Evolutionary conservation across 2,888 invertebrate species (phyloP).

Genomic region (Sclerodermus sp.): DNA sequence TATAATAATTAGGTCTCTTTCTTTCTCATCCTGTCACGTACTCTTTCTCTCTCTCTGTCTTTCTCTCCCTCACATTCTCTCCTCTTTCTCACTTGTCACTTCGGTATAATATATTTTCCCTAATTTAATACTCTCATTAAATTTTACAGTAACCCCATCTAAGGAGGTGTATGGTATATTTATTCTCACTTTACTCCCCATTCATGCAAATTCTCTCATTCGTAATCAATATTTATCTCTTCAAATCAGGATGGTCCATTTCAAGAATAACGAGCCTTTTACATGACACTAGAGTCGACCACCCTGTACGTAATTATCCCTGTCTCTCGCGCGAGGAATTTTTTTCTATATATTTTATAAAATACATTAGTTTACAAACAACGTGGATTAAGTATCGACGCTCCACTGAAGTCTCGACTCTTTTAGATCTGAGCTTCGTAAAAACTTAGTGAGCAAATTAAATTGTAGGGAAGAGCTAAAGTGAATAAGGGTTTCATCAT

Average conservation of each 20-base stretch:
- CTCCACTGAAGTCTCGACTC: slow-evolving; percentile 16
- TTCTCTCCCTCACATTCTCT: slow-evolving; percentile 9
- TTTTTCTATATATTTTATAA: slow-evolving; percentile 41
- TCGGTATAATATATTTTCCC: slow-evolving; percentile 1
- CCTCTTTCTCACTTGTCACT: slow-evolving; percentile 22
- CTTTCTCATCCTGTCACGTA: slow-evolving; percentile 4
- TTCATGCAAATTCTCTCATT: neutral
- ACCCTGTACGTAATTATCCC: neutral
- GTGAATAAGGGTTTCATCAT: no score
- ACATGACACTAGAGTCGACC: neutral
- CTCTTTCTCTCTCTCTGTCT: slow-evolving; percentile 15
- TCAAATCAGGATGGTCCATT: neutral
- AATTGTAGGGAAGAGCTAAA: no score
- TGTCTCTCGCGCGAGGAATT: slow-evolving; percentile 24
- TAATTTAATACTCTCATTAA: slow-evolving; percentile 23
- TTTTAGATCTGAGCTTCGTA: no score
- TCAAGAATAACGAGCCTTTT: neutral
- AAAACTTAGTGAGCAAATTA: no score
- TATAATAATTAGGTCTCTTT: slow-evolving; percentile 34
- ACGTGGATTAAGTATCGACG: slow-evolving; percentile 50
- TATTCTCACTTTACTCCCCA: neutral
- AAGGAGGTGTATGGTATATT: neutral
- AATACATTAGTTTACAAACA: slow-evolving; percentile 55
- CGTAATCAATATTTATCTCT: neutral
- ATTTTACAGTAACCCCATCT: slow-evolving; percentile 23